These are phyloP conservation scores for Siniperca chuatsi DNA, from an alignment of 2,113 vertebrate genomes.

Conservation along the genomic window DNA sequence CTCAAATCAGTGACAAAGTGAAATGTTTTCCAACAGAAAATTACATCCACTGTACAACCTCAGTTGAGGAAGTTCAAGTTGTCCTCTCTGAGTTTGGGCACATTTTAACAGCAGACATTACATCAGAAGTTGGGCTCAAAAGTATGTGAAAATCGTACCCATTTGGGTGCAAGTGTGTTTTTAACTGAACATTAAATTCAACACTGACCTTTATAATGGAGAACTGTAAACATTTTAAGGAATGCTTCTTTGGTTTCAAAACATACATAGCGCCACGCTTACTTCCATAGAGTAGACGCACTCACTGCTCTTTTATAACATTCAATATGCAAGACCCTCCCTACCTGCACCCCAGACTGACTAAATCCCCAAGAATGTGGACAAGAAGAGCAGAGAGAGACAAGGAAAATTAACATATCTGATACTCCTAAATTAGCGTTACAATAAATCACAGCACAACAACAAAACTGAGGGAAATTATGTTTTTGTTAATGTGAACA, in stretches of 20 bases:
- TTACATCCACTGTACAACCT: constrained; percentile 5
- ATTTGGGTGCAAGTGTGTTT: background rate
- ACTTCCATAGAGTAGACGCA: constrained; percentile 3
- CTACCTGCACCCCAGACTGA: constrained; percentile 13
- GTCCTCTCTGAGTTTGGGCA: background rate
- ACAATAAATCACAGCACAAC: background rate
- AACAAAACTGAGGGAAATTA: background rate
- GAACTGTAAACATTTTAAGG: constrained; percentile 4
- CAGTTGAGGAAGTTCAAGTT: constrained; percentile 23
- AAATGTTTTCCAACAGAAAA: constrained; percentile 43
- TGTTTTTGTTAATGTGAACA: background rate
- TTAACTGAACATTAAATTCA: background rate
- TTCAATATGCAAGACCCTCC: background rate
- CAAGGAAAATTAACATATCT: background rate
- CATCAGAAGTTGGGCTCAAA: background rate
- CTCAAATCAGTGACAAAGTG: constrained; percentile 25
- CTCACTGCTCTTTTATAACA: constrained; percentile 15
- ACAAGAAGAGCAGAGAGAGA: background rate
- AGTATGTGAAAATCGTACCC: background rate
- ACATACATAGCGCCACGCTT: background rate
- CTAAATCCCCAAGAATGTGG: constrained; percentile 45
- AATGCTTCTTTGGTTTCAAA: constrained; percentile 32
- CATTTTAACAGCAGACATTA: background rate
- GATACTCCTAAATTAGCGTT: background rate
- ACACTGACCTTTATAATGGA: background rate